Evolutionary conservation across 1,140 invertebrate genomes (phyloP), one percentile per base, ranked within the genome.

Genomic region (Drosophila quadrilineata): DNA sequence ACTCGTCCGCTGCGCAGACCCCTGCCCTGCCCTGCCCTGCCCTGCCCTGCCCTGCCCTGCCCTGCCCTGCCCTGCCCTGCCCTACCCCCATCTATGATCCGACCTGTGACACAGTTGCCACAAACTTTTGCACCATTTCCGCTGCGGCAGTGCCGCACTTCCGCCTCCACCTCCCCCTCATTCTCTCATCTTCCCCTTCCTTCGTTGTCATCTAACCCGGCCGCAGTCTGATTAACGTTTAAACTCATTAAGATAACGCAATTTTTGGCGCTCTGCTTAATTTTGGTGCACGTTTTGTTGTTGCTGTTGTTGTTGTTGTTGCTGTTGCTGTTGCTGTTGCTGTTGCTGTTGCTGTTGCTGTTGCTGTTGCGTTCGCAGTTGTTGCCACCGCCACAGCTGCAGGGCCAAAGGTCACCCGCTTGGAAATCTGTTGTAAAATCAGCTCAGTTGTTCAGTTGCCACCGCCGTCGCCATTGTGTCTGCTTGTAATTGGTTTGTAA

Each of bases 171-270:
- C 10, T 4, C 3, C 31, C 14, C 28, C 12, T 6, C 17, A 3
- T 4, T 50, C 14, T 75, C 26, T 14, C 9, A 0, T 3, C 9
- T 29, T 50, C 38, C 26, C 6, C 48, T 26, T 26, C 6, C 31
- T 10, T 31, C 40, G 35, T 36, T 53, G 33, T 53, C 35, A 38
- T 17, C 43, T 46, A 26, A 49, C 56, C 33, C 56, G 9, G 17
- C 24, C 26, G 28, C 22, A 19, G 31, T 26, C 40, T 85, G 79
- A 85, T 85, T 85, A 85, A 79, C 79, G 79, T 79, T 85, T 85
- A 85, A 85, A 85, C 79, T 85, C 79, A 85, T 85, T 85, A 85
- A 86, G 79, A 85, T 85, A 85, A 85, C 80, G 74, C 58, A 85
- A 85, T 85, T 85, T 85, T 79, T 79, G 71, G 80, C 48, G 75